Base-by-base conservation (phyloP, 1,140 invertebrate species). In the Tetramorium simillimum region DNA sequence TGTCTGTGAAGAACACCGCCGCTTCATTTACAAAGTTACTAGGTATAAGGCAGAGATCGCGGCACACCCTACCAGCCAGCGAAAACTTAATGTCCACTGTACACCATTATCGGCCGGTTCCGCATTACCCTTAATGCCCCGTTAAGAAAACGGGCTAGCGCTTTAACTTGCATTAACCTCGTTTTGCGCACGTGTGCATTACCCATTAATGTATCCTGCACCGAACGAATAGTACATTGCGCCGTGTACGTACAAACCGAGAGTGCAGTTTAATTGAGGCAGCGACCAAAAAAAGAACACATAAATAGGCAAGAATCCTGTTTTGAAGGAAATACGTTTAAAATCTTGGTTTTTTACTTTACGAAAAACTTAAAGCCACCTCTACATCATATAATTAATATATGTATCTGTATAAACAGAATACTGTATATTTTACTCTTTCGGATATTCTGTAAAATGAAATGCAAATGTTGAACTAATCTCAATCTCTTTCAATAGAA, bases 61-160 rank as follows among this genome's bases (percentile, higher is more conserved):
- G 80, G 70, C 62, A 62, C 72, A 49, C 63, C 12, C 24, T 18
- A 16, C 37, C 18, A 56, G 40, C 56, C 72, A 69, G 75, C 67
- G 80, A 86, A 77, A 88, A 76, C 84, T 46, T 88, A 89, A 90
- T 87, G 72, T 60, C 72, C 24, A 70, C n/a, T 60, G 56, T 87
- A 18, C 49, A 49, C 43, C n/a, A 51, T 37, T 43, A 53, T 70
- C 78, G 14, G 51, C 75, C 76, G 86, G 81, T 86, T 88, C 86
- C 88, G 76, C 76, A 75, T 90, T 89, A 86, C 46, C 73, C 89
- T 78, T 69, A 85, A 90, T 80, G 53, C 33, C 84, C 53, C 73
- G 49, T 77, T 58, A 77, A 60, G 62, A 69, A 84, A 84, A 72
- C 62, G 33, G 51, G 12, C 60, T 87, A 63, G 40, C 85, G 78